A percentile compares a stretch with the other conserved stretches of the same genome.
These are phyloP conservation scores for Cladorhizidae sp. DNA, from an alignment of 37 sponge, comb jelly and placozoan species.

Conservation along the genomic window DNA sequence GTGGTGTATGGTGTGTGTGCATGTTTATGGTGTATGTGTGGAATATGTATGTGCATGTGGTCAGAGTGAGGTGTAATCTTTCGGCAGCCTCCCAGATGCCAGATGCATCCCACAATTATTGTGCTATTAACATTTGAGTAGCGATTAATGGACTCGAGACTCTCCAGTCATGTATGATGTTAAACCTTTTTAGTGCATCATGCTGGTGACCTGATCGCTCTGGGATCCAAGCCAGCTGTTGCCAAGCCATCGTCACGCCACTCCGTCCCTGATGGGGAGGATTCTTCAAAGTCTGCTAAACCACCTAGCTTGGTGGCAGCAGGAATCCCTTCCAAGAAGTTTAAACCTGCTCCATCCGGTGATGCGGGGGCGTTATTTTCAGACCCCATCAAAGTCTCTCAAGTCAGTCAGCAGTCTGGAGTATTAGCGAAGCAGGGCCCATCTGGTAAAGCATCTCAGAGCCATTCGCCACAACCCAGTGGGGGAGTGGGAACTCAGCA, in stretches of 20 bases:
- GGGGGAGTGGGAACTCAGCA: neutral
- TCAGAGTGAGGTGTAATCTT: neutral
- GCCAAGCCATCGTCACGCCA: conserved; percentile 24
- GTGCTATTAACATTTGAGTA: neutral
- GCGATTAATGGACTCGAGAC: neutral
- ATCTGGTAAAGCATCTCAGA: neutral
- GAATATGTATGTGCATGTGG: neutral
- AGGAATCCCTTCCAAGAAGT: conserved; percentile 23
- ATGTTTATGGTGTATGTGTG: neutral
- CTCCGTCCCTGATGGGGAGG: conserved; percentile 1
- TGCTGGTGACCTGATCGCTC: conserved; percentile 46
- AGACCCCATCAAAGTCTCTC: conserved; percentile 66
- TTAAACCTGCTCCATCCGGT: conserved; percentile 4
- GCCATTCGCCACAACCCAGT: neutral
- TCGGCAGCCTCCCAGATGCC: neutral
- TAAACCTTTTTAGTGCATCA: conserved; percentile 37
- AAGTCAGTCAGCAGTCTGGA: conserved; percentile 22
- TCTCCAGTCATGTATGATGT: neutral
- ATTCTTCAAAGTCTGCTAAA: neutral
- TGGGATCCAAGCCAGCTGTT: conserved; percentile 38
- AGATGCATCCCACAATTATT: neutral
- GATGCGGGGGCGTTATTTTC: conserved; percentile 59
- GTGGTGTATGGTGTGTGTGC: too few species aligned
- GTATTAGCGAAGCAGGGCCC: neutral
- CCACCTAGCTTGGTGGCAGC: neutral